Evolutionary conservation across 2,797 vertebrate genomes (phyloP).

Genomic region (Poecilia picta): DNA sequence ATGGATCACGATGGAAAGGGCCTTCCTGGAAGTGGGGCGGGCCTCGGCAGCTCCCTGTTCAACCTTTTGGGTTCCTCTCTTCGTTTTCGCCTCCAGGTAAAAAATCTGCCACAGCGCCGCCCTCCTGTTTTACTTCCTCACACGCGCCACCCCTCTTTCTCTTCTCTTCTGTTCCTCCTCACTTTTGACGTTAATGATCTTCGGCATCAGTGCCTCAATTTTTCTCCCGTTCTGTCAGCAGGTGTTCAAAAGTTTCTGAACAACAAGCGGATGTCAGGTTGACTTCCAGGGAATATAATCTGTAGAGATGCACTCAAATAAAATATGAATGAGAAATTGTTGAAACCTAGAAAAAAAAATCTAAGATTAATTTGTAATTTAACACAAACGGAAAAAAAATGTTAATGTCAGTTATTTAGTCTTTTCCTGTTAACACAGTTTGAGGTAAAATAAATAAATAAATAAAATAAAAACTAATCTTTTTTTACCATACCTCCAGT

Average conservation of each 20-base stretch:
- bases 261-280: neutral
- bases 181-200: too few species aligned
- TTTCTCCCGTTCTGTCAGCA: constrained; percentile 5
- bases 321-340: neutral
- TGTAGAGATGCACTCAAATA: neutral
- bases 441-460: neutral
- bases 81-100: constrained; percentile 80
- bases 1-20: constrained; percentile 81
- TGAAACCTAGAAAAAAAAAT: neutral
- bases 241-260: constrained; percentile 21
- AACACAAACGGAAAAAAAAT: neutral
- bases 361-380: neutral
- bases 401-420: neutral
- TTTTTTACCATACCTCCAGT: neutral
- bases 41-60: constrained; percentile 70
- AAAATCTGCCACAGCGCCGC: constrained; percentile 75
- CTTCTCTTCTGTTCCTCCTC: neutral
- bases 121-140: constrained; percentile 10
- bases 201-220: neutral
- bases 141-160: constrained; percentile 3
- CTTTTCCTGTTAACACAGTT: neutral
- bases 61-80: constrained; percentile 74
- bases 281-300: constrained; percentile 1
- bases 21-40: constrained; percentile 81
- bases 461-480: too few species aligned